Percentiles rank a stretch among this genome's conserved stretches.
Evolutionary conservation across 1,140 invertebrate genomes (phyloP).

Genomic region (Diachasmimorpha longicaudata): DNA sequence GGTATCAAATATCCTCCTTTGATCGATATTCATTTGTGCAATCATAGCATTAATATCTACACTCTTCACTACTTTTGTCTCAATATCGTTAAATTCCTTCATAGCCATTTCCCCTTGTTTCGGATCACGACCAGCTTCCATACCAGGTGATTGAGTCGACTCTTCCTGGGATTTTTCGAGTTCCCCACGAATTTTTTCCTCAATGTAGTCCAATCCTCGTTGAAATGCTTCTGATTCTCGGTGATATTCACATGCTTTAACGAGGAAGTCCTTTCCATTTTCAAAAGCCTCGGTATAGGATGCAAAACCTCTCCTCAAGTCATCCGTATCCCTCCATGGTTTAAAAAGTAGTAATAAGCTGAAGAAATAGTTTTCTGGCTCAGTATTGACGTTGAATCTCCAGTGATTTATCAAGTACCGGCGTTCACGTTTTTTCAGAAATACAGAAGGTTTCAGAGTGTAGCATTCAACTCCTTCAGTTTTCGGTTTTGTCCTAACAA

Average conservation of each 20-base stretch:
- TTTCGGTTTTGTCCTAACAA: slow-evolving; percentile 28
- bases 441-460: slow-evolving; percentile 22
- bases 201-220: slow-evolving; percentile 32
- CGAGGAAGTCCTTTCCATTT: slow-evolving; percentile 28
- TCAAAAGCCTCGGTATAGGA: slow-evolving; percentile 37
- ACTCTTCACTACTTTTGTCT: not conserved
- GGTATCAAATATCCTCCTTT: slow-evolving; percentile 27
- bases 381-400: slow-evolving; percentile 29
- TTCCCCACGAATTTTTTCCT: slow-evolving; percentile 32
- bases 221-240: slow-evolving; percentile 33
- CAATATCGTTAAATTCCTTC: slow-evolving; percentile 35
- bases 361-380: slow-evolving; percentile 44
- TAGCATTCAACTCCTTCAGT: slow-evolving; percentile 24
- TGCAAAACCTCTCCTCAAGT: slow-evolving; percentile 1
- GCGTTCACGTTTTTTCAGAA: slow-evolving; percentile 33
- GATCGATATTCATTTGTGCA: slow-evolving; percentile 31
- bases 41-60: slow-evolving; percentile 30
- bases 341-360: slow-evolving; percentile 24
- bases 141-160: slow-evolving; percentile 13
- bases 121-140: not conserved
- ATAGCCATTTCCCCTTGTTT: slow-evolving; percentile 36
- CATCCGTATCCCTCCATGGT: slow-evolving; percentile 8
- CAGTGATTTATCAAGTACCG: slow-evolving; percentile 42
- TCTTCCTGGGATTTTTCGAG: slow-evolving; percentile 16
- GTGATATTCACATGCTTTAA: slow-evolving; percentile 34